Evolutionary conservation across 2,797 vertebrate genomes (phyloP), one percentile per base, ranked within the genome.

Genomic region (Chiroxiphia lanceolata): DNA sequence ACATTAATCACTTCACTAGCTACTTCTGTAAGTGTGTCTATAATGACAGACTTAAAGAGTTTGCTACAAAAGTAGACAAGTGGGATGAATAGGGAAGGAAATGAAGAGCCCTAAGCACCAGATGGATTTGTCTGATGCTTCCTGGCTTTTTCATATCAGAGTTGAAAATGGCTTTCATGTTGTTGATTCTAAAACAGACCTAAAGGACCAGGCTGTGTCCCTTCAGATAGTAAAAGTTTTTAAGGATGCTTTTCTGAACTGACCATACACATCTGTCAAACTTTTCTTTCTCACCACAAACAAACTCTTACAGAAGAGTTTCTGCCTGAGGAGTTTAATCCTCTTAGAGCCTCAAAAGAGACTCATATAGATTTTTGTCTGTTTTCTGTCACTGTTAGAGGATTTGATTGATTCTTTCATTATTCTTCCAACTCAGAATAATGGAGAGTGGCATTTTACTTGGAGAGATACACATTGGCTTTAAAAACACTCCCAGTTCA

Each of bases 381-480:
- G 75, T 83, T 90, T 95, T 94, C 86, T 96, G 89, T 94, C 96
- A 96, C 44, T 70, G 40, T 84, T 95, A 87, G 53, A 91, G 72
- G 72, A 93, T 92, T 87, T 96, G 93, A 97, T 96, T 92, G 88
- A 97, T 96, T 94, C 78, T 91, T 89, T 89, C 92, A 96, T 96
- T 96, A 95, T 91, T 90, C 88, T 95, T 90, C 74, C 74, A 91
- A 54, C 67, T 81, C 69, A 88, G 63, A 89, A 91, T 90, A 96
- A 95, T 75, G 57, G 83, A 93, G 53, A 90, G 23, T 78, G 57
- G 36, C 79, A 92, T 83, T 95, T 94, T 86, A 57, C 67, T 94
- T 90, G 56, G 51, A 87, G 63, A 94, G 70, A 67, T 57, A 61
- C 34, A 50, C 67, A n/a, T 38, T 68, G 83, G 64, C 81, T 94